Base-by-base conservation (phyloP, 2,888 invertebrate species). In the Polymixis lichenea region DNA sequence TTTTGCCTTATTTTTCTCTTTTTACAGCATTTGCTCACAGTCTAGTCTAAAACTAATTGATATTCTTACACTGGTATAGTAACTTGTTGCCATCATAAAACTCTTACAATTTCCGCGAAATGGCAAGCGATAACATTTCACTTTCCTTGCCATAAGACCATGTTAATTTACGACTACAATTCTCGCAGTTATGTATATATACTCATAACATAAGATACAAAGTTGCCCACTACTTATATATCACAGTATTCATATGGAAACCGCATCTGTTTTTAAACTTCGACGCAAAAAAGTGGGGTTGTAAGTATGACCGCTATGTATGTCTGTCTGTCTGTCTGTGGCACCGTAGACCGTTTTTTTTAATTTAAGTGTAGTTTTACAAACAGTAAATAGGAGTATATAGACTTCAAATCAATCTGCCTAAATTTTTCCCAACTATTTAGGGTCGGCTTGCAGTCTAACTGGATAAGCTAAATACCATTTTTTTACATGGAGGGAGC, bases 81-180 rank as follows among this genome's bases (percentile, higher is more conserved):
- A 58, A 75, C 58, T 25, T 25, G 49, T 65, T 69, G 61, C 15
- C 22, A 67, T 58, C 32, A 71, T 65, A 82, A 77, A 82, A 77
- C 83, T 80, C 58, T 82, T 82, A 83, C 72, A 66, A 61, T 66
- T 78, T 72, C 78, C 56, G 72, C 25, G 78, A 70, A 73, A 49
- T 32, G 38, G 32, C 43, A n/a, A 17, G 32, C 60, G 19, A 13
- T 65, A 60, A 32, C 38, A 32, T 67, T 73, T 79, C 46, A 83
- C 81, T 82, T 83, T 82, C 73, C 49, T 67, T 32, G 43, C 73
- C 70, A 71, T 82, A 73, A 67, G 22, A 71, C 65, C 49, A 78
- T 83, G 78, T 62, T 72, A 77, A 81, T 80, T 80, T 65, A 75
- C 32, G 13, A 60, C 56, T 15, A 38, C 53, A 67, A 53, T 69